Conservation (phyloP, 30 jellyfish, hydroid and myxozoan species). For the Morbakka virulenta region DNA sequence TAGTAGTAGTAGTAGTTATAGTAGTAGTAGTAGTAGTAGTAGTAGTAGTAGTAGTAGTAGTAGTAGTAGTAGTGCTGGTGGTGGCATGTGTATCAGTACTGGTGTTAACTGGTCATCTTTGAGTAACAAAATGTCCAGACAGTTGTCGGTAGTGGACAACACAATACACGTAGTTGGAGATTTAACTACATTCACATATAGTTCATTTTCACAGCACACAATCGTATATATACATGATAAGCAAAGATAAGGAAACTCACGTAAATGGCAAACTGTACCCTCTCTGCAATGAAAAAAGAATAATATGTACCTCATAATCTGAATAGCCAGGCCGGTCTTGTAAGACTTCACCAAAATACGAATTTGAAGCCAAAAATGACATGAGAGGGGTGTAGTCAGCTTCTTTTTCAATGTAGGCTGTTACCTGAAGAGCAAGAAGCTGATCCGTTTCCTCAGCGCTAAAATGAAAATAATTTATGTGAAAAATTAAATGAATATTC, state of each 20-base stretch:
- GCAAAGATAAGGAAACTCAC: too few relatives aligned
- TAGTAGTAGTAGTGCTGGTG: background rate
- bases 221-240: too few relatives aligned
- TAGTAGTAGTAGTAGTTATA: background rate
- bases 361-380: conserved; percentile 54
- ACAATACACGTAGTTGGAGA: too few relatives aligned
- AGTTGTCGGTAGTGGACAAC: too few relatives aligned
- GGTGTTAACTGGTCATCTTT: background rate
- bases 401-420: conserved; percentile 69
- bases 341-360: conserved; percentile 67
- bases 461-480: background rate
- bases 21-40: background rate
- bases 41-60: background rate
- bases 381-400: conserved; percentile 70
- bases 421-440: conserved; percentile 47
- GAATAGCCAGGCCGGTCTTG: conserved; percentile 60
- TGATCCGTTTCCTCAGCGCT: conserved; percentile 57
- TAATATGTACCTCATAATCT: conserved; percentile 22
- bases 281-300: background rate
- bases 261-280: too few relatives aligned
- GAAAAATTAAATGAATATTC: too few relatives aligned
- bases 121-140: too few relatives aligned
- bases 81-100: background rate
- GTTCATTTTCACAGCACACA: too few relatives aligned
- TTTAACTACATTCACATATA: too few relatives aligned